Evolutionary conservation across 1,140 invertebrate genomes (phyloP), one percentile per base, ranked within the genome.

Genomic region (Polypedilum vanderplanki): DNA sequence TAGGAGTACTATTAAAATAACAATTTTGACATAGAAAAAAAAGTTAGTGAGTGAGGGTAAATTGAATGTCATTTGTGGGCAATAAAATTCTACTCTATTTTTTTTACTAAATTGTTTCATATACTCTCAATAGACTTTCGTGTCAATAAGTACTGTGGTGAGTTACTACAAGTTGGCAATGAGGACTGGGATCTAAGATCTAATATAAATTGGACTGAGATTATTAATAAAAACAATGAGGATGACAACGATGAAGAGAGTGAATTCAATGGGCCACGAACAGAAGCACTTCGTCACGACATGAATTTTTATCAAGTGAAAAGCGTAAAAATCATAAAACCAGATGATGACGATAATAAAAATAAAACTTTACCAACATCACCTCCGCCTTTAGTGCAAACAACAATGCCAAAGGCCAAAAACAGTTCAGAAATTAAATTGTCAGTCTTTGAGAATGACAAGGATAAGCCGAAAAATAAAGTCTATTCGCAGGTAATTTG

Each of bases 401-500:
- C 57, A 46, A 15, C 2, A 40, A 33, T 73, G 41, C 20, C 18
- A 20, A 70, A 33, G 24, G 65, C 65, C 65, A 22, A n/a, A 18
- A 20, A 18, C 17, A 15, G 15, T 46, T 46, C 41, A 9, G 41
- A 57, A 33, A 33, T 33, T 33, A 33, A 33, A 33, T 33, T 33
- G 24, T 33, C 24, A 33, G 24, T 33, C 24, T 33, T 57, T 57
- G 46, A 57, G 15, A 57, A n/a, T 12, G 46, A 57, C 12, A 57
- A 57, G 65, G 64, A 76, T 12, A 75, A 73, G 75, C 3, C 20
- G n/a, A 65, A 41, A 40, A 67, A 40, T 67, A 74, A 76, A 76
- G 70, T 76, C 18, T 76, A 75, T 65, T 76, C 76, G 40, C 74
- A 75, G 76, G 76, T 76, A 74, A 76, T 22, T 17, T 33, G 3